Evolutionary conservation across 2,797 vertebrate species (phyloP), one percentile per base, ranked within the genome.

Genomic region (Nannoperca obscura): DNA sequence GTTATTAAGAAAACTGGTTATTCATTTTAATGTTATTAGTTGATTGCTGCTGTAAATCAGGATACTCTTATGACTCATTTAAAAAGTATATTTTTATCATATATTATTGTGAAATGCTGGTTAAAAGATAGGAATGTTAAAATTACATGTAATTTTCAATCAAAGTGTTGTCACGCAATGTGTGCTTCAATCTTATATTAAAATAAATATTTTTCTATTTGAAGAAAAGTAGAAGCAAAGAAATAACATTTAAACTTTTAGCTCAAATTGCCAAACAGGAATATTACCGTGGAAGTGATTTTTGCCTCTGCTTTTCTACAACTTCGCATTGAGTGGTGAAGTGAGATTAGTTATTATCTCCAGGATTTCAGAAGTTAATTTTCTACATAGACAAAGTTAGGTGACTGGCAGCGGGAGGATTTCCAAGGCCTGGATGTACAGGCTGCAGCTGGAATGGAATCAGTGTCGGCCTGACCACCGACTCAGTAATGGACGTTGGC

Each of bases 11-110:
- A 40, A 62, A 76, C 5, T 0, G 3, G 40, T 42, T 34, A 46
- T 69, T 68, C 22, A 70, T 73, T 65, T 68, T 15, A 2, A 55
- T 40, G 27, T 30, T 38, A 59, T 24, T 49, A 34, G 38, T 64
- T 40, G 24, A 67, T 38, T 58, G 20, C 40, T 42, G 34, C n/a
- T 22, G 13, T 10, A 66, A 82, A 66, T 78, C 55, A 63, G 38
- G 59, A 73, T 66, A 53, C 14, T 66, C 38, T 1, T 1, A 9
- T 57, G 15, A 5, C 12, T 32, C 17, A 13, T 8, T 53, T 72
- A 27, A 24, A 52, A 58, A 57, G 32, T 1, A 30, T 13, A 71
- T 68, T 34, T n/a, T n/a, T n/a, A n/a, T n/a, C n/a, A n/a, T n/a
- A n/a, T n/a, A n/a, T n/a, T n/a, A n/a, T n/a, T n/a, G 50, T 58